These are phyloP conservation scores for Callopanchax toddi DNA, from an alignment of 2,113 vertebrate species.

Conservation along the genomic window DNA sequence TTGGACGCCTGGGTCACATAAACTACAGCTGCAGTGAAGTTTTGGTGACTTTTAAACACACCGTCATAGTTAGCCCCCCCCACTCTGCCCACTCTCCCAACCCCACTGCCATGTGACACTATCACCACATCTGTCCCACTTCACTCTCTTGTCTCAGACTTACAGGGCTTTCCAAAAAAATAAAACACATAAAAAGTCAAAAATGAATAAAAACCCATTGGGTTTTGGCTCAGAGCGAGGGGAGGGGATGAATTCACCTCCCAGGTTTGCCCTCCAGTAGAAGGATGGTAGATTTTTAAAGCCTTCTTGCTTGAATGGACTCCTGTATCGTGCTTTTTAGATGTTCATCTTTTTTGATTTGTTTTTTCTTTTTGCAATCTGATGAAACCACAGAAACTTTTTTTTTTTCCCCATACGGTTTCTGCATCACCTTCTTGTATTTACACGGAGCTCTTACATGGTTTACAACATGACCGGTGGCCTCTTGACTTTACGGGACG, in stretches of 20 bases:
- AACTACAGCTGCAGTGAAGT: constrained; percentile 45
- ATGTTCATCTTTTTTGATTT: constrained; percentile 9
- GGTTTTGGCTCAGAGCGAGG: constrained; percentile 20
- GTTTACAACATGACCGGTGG: constrained; percentile 30
- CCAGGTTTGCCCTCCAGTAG: constrained; percentile 19
- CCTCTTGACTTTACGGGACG: constrained; percentile 15
- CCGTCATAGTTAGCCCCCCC: constrained; percentile 41
- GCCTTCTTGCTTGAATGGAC: constrained; percentile 55
- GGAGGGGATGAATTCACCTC: constrained; percentile 43
- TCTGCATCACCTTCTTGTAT: constrained; percentile 47
- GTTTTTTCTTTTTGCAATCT: constrained; percentile 22
- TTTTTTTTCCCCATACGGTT: constrained; percentile 41
- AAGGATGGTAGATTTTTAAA: constrained; percentile 49
- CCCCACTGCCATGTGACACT: constrained; percentile 65
- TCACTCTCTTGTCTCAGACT: constrained; percentile 45
- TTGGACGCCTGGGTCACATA: constrained; percentile 96
- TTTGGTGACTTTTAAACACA: constrained; percentile 52
- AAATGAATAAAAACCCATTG: not conserved
- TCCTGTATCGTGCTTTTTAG: constrained; percentile 35
- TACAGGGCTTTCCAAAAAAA: constrained; percentile 51
- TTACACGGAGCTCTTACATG: constrained; percentile 38
- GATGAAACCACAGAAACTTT: constrained; percentile 39
- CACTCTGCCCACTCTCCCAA: constrained; percentile 23
- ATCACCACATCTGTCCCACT: constrained; percentile 53
- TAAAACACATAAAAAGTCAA: constrained; percentile 11